Percentiles rank a stretch among this genome's conserved stretches.
phyloP scores from a whole-genome alignment of 1,140 invertebrate genomes.

The Goniozus legneri region DNA sequence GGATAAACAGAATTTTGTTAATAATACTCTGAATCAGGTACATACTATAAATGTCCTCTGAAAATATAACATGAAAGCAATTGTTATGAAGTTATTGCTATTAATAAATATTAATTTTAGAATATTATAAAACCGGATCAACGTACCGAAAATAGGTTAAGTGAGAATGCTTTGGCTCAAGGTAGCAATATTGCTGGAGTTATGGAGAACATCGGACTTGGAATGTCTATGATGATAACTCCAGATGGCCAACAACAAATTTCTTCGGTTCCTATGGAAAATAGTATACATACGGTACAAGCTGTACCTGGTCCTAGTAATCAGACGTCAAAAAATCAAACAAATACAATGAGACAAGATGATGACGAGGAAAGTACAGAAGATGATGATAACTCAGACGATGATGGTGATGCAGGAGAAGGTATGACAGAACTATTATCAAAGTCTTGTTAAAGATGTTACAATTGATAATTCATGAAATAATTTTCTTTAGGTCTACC shows the following conservation, averaged over 20 bases:
- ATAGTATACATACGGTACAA: constrained; percentile 38
- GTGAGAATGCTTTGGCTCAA: constrained; percentile 39
- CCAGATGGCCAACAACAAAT: constrained; percentile 43
- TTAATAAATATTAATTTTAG: constrained; percentile 25
- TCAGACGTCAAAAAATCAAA: constrained; percentile 37
- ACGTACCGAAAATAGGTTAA: constrained; percentile 47
- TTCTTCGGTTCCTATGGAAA: constrained; percentile 51
- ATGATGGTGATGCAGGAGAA: constrained; percentile 50
- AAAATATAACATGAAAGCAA: too few species aligned
- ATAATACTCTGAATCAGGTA: neutral
- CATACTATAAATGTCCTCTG: neutral
- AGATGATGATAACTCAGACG: constrained; percentile 49
- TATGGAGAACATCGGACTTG: constrained; percentile 45
- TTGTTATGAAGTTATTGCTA: neutral
- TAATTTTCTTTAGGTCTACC: constrained; percentile 43
- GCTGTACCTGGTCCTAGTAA: constrained; percentile 44
- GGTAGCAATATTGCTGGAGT: constrained; percentile 46
- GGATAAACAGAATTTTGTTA: constrained; percentile 45
- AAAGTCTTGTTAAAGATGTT: neutral
- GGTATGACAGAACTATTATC: neutral
- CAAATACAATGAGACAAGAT: constrained; percentile 33
- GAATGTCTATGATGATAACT: constrained; percentile 46
- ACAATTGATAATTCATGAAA: neutral
- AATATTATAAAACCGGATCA: constrained; percentile 46
- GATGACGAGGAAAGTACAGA: constrained; percentile 46